Conservation (phyloP, 1,140 invertebrate genomes). For the Pogonognathellus flavescens region DNA sequence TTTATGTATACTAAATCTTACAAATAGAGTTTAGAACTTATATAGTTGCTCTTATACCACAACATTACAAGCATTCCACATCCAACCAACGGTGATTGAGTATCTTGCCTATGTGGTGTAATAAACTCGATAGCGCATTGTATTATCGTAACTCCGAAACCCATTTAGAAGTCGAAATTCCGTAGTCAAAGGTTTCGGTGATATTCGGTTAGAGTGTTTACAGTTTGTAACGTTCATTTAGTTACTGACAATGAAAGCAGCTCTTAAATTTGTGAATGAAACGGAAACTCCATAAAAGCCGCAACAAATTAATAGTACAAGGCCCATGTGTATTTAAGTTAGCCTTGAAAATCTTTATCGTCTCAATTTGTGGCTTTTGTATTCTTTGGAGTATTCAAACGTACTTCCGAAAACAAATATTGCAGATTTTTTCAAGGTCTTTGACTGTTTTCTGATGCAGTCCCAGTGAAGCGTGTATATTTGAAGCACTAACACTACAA, state of each 20-base stretch:
- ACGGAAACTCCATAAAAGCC: conserved; percentile 25
- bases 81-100: conserved; percentile 43
- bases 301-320: conserved; percentile 16
- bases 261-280: conserved; percentile 27
- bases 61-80: conserved; percentile 15
- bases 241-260: conserved; percentile 18
- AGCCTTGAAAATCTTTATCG: conserved; percentile 23
- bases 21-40: not conserved
- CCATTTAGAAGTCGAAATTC: conserved; percentile 8
- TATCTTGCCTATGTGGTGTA: conserved; percentile 40
- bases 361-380: not conserved
- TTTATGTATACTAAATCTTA: not conserved
- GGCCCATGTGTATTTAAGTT: conserved; percentile 15
- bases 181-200: not conserved
- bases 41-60: not conserved
- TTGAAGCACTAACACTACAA: too few relatives aligned
- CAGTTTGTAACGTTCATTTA: not conserved
- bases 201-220: not conserved
- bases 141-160: conserved; percentile 17
- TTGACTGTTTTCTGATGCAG: not conserved
- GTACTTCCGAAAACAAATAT: conserved; percentile 11
- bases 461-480: too few relatives aligned
- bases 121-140: conserved; percentile 26
- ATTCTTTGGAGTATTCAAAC: conserved; percentile 13
- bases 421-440: conserved; percentile 1